Evolutionary conservation across 2,888 invertebrate species (phyloP), one percentile per base, ranked within the genome.

Genomic region (Tinea trinotella): DNA sequence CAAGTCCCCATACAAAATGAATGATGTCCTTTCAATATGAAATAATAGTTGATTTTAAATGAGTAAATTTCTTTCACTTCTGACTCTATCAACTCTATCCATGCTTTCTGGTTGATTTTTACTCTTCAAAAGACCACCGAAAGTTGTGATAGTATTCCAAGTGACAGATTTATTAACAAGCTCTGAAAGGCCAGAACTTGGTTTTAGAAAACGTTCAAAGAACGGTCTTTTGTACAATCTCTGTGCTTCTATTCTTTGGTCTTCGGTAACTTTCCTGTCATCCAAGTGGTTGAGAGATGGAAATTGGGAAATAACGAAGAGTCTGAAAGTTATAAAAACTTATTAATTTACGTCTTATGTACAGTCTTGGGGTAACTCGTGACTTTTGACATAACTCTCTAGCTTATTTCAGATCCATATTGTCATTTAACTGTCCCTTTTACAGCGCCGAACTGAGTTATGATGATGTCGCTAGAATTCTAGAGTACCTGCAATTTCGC

Each of bases 291-390:
- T 72, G 55, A 94, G 76, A 0, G 87, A 86, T 1, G 91, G 89
- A 63, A 94, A 90, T 65, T 91, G 88, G 1, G 93, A 92, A 65
- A 94, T 90, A 18, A 93, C 89, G 73, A 90, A 93, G 19, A 92
- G 81, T 68, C 93, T 93, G 74, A 1, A 87, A 83, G 22, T n/a
- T n/a, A 30, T 5, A 22, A 22, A 22, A 22, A 22, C 4, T 22
- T 22, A 22, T 7, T n/a, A n/a, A n/a, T n/a, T n/a, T n/a, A n/a
- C n/a, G n/a, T n/a, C n/a, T n/a, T n/a, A n/a, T n/a, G n/a, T n/a
- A n/a, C n/a, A n/a, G n/a, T n/a, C n/a, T n/a, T n/a, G n/a, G n/a
- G n/a, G n/a, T n/a, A n/a, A n/a, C n/a, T n/a, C n/a, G n/a, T n/a
- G n/a, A n/a, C n/a, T n/a, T n/a, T n/a, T n/a, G n/a, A n/a, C n/a